Evolutionary conservation across 2,797 vertebrate species (phyloP).

Genomic region (Helarctos malayanus): DNA sequence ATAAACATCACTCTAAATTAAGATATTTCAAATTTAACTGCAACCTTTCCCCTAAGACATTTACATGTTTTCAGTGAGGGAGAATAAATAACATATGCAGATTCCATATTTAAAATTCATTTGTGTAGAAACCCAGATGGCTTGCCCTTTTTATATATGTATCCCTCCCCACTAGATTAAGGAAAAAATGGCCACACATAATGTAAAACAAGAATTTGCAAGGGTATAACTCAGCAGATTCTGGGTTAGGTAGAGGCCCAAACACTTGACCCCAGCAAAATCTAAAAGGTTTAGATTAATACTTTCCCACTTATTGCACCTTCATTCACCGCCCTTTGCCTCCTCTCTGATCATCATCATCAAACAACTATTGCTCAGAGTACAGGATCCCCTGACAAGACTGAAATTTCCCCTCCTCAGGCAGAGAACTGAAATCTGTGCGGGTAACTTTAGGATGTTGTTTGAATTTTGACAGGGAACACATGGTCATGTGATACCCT

Average conservation of each 20-base stretch:
- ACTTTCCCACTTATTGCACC: neutral
- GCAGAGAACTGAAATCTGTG: neutral
- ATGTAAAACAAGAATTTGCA: neutral
- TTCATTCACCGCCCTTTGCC: neutral
- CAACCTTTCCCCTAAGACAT: neutral
- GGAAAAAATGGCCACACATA: neutral
- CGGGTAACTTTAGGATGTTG: neutral
- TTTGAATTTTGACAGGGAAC: neutral
- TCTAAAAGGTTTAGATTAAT: neutral
- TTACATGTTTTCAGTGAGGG: conserved; percentile 29
- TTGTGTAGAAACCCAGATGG: conserved; percentile 24
- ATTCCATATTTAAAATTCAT: conserved; percentile 41
- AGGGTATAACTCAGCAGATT: neutral
- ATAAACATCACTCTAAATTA: neutral
- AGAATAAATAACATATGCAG: conserved; percentile 52
- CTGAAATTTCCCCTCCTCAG: neutral
- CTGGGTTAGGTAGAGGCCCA: neutral
- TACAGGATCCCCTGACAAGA: neutral
- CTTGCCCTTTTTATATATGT: conserved; percentile 21
- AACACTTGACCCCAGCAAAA: neutral
- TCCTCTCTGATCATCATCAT: neutral
- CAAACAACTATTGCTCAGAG: neutral
- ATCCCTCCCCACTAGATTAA: neutral
- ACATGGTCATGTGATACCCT: neutral
- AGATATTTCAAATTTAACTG: conserved; percentile 34